phyloP scores from a whole-genome alignment of 2,797 vertebrate genomes.

The Kryptopterus vitreolus region DNA sequence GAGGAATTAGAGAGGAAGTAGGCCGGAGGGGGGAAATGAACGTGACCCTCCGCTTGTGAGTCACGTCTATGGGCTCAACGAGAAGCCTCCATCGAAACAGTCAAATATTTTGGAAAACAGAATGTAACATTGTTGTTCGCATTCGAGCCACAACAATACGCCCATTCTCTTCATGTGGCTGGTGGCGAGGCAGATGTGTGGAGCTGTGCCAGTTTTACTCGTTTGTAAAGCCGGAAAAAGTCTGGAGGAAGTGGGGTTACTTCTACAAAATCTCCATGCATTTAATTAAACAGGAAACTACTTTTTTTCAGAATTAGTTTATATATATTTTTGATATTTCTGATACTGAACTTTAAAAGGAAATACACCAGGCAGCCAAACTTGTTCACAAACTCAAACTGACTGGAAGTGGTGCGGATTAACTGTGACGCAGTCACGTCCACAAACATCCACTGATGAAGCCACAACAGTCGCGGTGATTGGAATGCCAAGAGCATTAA shows the following conservation, averaged over 20 bases:
- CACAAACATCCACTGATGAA: too few relatives aligned
- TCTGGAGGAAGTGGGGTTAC: neutral
- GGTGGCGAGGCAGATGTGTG: conserved; percentile 16
- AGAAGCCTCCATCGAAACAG: conserved; percentile 18
- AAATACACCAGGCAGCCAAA: too few relatives aligned
- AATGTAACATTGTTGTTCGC: conserved; percentile 41
- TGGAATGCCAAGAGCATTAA: conserved; percentile 4
- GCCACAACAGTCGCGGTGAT: neutral
- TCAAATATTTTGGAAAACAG: conserved; percentile 46
- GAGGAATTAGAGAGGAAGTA: conserved; percentile 40
- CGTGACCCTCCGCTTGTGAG: conserved; percentile 27
- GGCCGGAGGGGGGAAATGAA: conserved; percentile 44
- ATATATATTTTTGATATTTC: too few relatives aligned
- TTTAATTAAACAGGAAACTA: too few relatives aligned
- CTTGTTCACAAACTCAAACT: too few relatives aligned
- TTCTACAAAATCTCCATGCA: neutral
- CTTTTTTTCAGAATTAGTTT: too few relatives aligned
- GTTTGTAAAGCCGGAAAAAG: conserved; percentile 21
- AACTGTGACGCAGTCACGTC: too few relatives aligned
- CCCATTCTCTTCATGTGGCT: conserved; percentile 23
- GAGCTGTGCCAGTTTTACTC: conserved; percentile 5
- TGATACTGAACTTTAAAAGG: too few relatives aligned
- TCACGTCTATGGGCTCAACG: conserved; percentile 30
- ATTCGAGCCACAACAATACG: conserved; percentile 32
- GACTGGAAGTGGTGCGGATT: too few relatives aligned